Percentiles rank a stretch among this genome's conserved stretches.
These are phyloP conservation scores for Conchocele bisecta DNA, from an alignment of 2,888 invertebrate species.

Conservation along the genomic window DNA sequence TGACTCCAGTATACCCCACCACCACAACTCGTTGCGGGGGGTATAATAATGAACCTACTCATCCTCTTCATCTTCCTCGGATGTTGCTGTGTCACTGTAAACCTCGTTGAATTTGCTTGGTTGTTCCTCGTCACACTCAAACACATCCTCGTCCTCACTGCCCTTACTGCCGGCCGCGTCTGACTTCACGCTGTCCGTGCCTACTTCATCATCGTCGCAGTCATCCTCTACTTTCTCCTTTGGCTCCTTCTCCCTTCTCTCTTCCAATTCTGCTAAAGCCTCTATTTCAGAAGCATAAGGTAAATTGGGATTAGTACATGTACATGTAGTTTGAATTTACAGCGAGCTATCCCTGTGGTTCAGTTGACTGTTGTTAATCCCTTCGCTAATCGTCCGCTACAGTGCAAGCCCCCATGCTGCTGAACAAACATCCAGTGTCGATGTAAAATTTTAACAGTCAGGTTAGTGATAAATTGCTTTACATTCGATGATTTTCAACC, in stretches of 20 bases:
- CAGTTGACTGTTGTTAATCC: too few relatives aligned
- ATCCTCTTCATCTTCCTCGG: conserved; percentile 78
- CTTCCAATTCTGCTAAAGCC: conserved; percentile 44
- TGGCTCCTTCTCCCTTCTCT: conserved; percentile 39
- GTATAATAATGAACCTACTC: conserved; percentile 35
- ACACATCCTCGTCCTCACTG: conserved; percentile 71
- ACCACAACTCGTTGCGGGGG: not conserved
- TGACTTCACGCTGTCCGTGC: conserved; percentile 46
- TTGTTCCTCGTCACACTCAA: conserved; percentile 70
- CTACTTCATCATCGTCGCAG: conserved; percentile 55
- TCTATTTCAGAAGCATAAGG: too few relatives aligned
- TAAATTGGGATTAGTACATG: too few relatives aligned
- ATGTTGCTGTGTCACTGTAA: conserved; percentile 81
- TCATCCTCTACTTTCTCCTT: conserved; percentile 52
- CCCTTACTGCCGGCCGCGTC: conserved; percentile 26
- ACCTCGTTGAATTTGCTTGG: conserved; percentile 77
- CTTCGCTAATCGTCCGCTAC: too few relatives aligned
- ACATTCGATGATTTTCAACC: too few relatives aligned
- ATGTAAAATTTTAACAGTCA: too few relatives aligned
- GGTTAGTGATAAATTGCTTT: too few relatives aligned
- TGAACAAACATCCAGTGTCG: too few relatives aligned
- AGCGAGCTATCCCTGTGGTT: too few relatives aligned
- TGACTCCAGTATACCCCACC: not conserved
- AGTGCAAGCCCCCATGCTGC: too few relatives aligned
- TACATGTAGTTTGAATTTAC: too few relatives aligned